Percentiles rank a stretch among this genome's conserved stretches.
phyloP scores from a whole-genome alignment of 2,113 vertebrate species.

The Athene cunicularia region DNA sequence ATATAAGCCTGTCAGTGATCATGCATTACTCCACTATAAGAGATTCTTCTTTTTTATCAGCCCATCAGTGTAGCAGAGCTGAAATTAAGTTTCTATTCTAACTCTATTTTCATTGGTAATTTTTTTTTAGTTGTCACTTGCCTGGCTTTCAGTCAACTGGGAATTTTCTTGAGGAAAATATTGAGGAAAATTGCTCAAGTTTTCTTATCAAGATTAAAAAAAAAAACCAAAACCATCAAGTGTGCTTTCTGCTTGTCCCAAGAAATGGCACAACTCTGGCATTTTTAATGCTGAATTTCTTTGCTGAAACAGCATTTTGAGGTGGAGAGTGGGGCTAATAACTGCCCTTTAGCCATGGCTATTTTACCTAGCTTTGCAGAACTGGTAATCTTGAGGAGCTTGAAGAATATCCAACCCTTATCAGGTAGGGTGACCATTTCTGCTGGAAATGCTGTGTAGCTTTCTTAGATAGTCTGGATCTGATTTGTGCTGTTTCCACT shows the following conservation, averaged over 20 bases:
- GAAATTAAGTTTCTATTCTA: not conserved
- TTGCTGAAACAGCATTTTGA: not conserved
- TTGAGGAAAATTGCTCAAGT: not conserved
- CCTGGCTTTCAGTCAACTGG: not conserved
- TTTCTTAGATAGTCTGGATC: not conserved
- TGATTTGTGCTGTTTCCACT: not conserved
- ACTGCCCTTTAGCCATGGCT: not conserved
- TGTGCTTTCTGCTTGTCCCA: not conserved
- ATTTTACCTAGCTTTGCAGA: not conserved
- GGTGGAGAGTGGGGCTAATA: accelerated
- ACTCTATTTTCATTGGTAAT: not conserved
- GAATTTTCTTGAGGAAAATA: not conserved
- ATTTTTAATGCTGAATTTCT: not conserved
- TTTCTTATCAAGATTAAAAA: not conserved
- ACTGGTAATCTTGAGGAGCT: not conserved
- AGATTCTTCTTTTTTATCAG: not conserved
- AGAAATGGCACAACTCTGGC: not conserved
- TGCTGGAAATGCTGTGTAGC: not conserved
- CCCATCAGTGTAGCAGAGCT: not conserved
- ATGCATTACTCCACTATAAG: not conserved
- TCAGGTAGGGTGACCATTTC: not conserved
- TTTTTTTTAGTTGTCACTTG: not conserved
- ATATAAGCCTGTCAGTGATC: not conserved
- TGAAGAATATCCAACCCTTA: not conserved
- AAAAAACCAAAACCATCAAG: not conserved